phyloP scores from a whole-genome alignment of 2,888 invertebrate species.

The Aspidiotus destructor region DNA sequence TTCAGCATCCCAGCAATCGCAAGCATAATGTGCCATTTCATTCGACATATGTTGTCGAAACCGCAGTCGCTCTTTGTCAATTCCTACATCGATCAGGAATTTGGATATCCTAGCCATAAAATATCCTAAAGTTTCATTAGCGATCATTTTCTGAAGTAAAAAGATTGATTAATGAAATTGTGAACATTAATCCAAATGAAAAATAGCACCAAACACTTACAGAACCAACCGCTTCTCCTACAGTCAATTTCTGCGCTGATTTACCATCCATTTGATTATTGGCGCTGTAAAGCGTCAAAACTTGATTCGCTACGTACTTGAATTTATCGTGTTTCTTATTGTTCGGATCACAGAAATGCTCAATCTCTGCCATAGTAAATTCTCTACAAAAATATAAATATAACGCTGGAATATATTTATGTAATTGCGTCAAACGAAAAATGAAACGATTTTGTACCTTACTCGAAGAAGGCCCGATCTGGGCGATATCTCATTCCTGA shows the following conservation, averaged over 20 bases:
- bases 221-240: conserved; percentile 78
- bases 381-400: conserved; percentile 50
- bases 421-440: conserved; percentile 3
- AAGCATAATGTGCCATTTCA: conserved; percentile 99
- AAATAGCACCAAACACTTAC: conserved; percentile 40
- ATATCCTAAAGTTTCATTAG: conserved; percentile 95
- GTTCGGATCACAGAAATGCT: conserved; percentile 93
- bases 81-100: conserved; percentile 79
- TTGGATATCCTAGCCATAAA: conserved; percentile 92
- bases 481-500: conserved; percentile 98
- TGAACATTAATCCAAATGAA: background rate
- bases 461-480: conserved; percentile 90
- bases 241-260: conserved; percentile 61
- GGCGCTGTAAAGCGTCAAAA: conserved; percentile 81
- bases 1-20: conserved; percentile 99
- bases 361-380: conserved; percentile 99
- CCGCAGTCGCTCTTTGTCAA: conserved; percentile 72
- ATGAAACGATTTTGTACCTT: conserved; percentile 41
- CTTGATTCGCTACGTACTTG: conserved; percentile 59
- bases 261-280: conserved; percentile 96
- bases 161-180: background rate
- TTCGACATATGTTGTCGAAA: conserved; percentile 98
- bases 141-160: conserved; percentile 60
- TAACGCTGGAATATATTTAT: background rate
- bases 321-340: conserved; percentile 88